phyloP scores from a whole-genome alignment of 2,888 invertebrate species.

The Pseudococcus jackbeardsleyi region DNA sequence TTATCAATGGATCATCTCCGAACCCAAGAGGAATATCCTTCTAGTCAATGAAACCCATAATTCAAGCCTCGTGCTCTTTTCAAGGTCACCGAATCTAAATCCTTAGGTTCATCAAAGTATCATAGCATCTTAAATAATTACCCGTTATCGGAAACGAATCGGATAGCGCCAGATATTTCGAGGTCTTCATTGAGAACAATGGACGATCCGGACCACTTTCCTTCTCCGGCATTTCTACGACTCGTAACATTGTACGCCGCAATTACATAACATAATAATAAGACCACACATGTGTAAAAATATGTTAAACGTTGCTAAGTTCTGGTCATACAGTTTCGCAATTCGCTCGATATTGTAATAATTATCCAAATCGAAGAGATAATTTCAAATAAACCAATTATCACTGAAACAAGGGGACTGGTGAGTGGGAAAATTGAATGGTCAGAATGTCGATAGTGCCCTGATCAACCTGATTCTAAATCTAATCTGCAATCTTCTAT shows the following conservation, averaged over 20 bases:
- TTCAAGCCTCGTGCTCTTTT: slow-evolving; percentile 42
- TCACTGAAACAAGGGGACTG: background rate
- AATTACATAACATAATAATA: background rate
- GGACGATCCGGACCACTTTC: background rate
- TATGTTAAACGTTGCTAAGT: slow-evolving; percentile 7
- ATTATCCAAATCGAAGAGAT: background rate
- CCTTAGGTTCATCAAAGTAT: background rate
- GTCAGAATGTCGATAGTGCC: no score
- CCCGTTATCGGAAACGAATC: slow-evolving; percentile 50
- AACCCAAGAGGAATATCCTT: background rate
- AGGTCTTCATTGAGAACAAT: slow-evolving; percentile 39
- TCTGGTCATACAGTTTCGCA: slow-evolving; percentile 12
- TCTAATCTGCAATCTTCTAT: no score
- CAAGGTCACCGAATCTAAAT: background rate
- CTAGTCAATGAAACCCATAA: slow-evolving; percentile 27
- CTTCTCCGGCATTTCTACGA: background rate
- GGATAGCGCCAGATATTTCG: slow-evolving; percentile 31
- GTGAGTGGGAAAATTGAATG: no score
- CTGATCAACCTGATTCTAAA: no score
- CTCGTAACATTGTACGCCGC: slow-evolving; percentile 17
- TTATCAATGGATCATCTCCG: background rate
- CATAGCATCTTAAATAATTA: slow-evolving; percentile 3
- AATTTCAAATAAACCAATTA: background rate
- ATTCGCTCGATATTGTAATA: background rate
- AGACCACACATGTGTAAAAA: slow-evolving; percentile 42